These are phyloP conservation scores for Climacteris rufus DNA, from an alignment of 2,113 vertebrate genomes.

Conservation along the genomic window DNA sequence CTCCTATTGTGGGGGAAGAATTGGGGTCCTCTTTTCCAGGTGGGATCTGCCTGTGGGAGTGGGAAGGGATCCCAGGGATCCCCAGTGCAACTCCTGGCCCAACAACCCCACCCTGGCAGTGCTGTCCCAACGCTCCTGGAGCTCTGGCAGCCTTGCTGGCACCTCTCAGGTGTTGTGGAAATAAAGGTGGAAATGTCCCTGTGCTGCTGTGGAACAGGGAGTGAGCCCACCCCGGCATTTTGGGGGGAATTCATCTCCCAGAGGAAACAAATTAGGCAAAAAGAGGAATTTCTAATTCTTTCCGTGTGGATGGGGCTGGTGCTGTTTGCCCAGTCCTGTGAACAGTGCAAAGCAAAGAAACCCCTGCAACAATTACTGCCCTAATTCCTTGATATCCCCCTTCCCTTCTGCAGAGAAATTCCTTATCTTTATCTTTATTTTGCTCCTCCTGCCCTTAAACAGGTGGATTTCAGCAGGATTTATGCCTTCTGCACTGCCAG, in stretches of 20 bases:
- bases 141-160: background rate
- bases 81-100: too few species aligned
- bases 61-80: background rate
- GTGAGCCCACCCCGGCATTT: rapidly evolving
- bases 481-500: background rate
- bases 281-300: background rate
- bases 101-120: background rate
- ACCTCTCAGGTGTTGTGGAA: background rate
- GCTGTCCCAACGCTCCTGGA: rapidly evolving
- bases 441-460: background rate
- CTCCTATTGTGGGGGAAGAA: background rate
- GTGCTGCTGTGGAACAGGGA: background rate
- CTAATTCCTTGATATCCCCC: background rate
- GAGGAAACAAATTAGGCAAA: background rate
- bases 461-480: background rate
- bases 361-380: too few species aligned
- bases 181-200: background rate
- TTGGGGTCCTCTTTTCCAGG: background rate
- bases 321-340: background rate
- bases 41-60: background rate
- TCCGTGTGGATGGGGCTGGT: too few species aligned
- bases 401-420: background rate
- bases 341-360: background rate
- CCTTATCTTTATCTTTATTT: background rate
- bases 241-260: background rate